Conservation (phyloP, 2,797 vertebrate genomes). For the Esox masquinongy region DNA sequence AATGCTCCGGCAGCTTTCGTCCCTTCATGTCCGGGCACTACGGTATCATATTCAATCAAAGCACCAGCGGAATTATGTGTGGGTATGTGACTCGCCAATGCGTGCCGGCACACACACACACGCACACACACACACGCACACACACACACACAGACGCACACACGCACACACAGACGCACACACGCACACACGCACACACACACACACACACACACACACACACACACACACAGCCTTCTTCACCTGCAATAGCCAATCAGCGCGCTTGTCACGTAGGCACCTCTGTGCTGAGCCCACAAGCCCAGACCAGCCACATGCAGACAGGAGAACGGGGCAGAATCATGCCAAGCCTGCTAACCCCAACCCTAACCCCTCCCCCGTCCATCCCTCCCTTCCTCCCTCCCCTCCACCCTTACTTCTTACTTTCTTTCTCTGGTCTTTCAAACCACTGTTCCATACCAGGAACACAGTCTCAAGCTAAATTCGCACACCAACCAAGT, state of each 20-base stretch:
- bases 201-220: neutral
- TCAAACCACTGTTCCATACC: neutral
- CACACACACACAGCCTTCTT: constrained; percentile 2
- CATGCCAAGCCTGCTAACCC: constrained; percentile 1
- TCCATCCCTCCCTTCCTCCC: no score
- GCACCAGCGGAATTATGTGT: neutral
- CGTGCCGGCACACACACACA: constrained; percentile 4
- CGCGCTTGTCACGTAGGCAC: neutral
- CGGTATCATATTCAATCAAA: neutral
- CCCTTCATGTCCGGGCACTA: neutral
- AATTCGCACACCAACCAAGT: neutral
- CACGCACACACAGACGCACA: neutral
- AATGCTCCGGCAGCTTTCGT: neutral
- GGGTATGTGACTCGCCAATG: neutral
- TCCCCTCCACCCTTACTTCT: neutral
- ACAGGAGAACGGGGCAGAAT: neutral
- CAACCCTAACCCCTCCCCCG: no score
- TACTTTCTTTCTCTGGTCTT: neutral
- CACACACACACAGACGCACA: neutral
- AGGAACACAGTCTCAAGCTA: neutral
- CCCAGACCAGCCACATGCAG: constrained; percentile 3
- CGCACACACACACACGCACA: neutral
- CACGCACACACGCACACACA: neutral
- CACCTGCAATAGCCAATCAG: constrained; percentile 7
- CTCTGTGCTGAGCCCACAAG: constrained; percentile 1